Conservation (phyloP, 2,113 vertebrate genomes). For the Pholis gunnellus region DNA sequence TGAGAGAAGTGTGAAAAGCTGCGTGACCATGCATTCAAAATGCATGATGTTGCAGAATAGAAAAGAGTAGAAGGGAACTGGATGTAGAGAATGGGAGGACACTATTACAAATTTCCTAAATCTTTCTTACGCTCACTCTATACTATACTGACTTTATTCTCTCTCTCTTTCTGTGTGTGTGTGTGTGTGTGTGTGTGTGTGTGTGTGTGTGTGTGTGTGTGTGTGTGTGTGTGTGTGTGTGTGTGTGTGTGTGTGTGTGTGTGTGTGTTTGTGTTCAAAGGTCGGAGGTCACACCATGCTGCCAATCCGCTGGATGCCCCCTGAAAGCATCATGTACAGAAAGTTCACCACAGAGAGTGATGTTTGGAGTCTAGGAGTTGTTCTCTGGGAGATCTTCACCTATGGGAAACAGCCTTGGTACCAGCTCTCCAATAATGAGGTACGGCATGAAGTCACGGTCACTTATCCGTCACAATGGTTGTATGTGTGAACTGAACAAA, state of each 20-base stretch:
- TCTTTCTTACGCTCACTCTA: neutral
- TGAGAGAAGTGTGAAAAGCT: slow-evolving; percentile 21
- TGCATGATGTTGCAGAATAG: slow-evolving; percentile 4
- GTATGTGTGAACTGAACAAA: neutral
- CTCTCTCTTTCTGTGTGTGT: neutral
- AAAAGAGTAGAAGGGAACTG: neutral
- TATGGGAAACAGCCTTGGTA: slow-evolving; percentile 99
- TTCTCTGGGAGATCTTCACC: slow-evolving; percentile 99
- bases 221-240: slow-evolving; percentile 41
- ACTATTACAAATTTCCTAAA: no score
- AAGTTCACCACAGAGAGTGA: slow-evolving; percentile 99
- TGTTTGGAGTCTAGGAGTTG: slow-evolving; percentile 98
- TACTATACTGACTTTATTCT: slow-evolving; percentile 17
- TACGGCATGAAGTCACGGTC: slow-evolving; percentile 55
- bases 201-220: slow-evolving; percentile 11
- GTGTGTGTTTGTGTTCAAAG: slow-evolving; percentile 74
- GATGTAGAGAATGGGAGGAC: neutral
- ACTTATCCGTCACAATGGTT: neutral
- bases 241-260: neutral
- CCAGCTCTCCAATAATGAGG: slow-evolving; percentile 99
- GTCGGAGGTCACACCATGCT: slow-evolving; percentile 99
- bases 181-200: slow-evolving; percentile 28
- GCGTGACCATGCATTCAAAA: neutral
- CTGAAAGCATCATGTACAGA: slow-evolving; percentile 99
- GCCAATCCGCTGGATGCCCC: slow-evolving; percentile 99